phyloP scores from a whole-genome alignment of 2,797 vertebrate genomes.

The Coracias cyanogaster region DNA sequence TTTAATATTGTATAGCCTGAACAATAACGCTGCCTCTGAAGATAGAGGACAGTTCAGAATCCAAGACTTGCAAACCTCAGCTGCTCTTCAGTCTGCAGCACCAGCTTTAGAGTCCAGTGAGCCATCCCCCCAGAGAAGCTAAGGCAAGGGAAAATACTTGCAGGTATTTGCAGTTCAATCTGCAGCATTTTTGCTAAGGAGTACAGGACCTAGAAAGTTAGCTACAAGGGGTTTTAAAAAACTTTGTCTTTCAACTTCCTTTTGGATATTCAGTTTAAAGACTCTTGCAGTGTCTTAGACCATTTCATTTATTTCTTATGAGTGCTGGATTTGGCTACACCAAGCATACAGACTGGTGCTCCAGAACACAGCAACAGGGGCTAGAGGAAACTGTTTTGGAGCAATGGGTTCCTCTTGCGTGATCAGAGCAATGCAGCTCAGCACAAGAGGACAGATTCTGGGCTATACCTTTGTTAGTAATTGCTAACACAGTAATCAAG shows the following conservation, averaged over 20 bases:
- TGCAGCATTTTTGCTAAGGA: conserved; percentile 35
- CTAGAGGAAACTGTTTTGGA: background rate
- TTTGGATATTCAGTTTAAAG: conserved; percentile 33
- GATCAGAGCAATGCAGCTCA: background rate
- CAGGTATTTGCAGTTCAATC: background rate
- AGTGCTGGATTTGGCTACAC: background rate
- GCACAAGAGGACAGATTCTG: background rate
- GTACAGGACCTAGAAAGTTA: background rate
- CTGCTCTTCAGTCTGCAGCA: background rate
- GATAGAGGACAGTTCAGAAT: background rate
- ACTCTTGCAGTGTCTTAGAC: background rate
- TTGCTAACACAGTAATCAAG: background rate
- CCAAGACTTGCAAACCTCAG: conserved; percentile 4
- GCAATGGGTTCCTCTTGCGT: background rate
- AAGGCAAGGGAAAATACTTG: conserved; percentile 26
- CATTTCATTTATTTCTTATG: background rate
- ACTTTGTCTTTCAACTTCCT: background rate
- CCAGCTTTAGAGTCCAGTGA: conserved; percentile 31
- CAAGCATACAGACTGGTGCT: background rate
- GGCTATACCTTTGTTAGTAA: background rate
- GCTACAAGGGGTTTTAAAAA: conserved; percentile 7
- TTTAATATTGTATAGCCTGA: background rate
- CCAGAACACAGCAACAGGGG: background rate
- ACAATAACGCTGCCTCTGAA: background rate
- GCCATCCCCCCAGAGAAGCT: background rate